Conservation (phyloP, 1,140 invertebrate genomes). For the Drosophila paulistorum region DNA sequence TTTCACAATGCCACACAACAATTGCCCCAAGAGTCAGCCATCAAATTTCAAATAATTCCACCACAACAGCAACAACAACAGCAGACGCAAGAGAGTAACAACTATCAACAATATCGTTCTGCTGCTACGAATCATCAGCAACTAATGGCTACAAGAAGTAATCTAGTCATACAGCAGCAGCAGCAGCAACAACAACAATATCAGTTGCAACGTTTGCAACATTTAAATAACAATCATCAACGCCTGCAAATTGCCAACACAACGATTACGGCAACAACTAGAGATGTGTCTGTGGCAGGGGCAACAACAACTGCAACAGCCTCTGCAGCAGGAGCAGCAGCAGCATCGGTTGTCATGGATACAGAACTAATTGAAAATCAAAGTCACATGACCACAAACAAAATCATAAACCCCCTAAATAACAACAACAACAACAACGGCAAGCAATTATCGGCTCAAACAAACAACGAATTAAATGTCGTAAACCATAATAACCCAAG, state of each 20-base stretch:
- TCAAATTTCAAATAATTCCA: slow-evolving; percentile 83
- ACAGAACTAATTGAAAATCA: slow-evolving; percentile 77
- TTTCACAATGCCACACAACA: slow-evolving; percentile 75
- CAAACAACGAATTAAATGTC: slow-evolving; percentile 77
- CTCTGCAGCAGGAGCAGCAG: slow-evolving; percentile 24
- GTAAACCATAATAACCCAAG: slow-evolving; percentile 75
- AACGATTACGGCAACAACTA: slow-evolving; percentile 77
- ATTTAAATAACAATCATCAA: slow-evolving; percentile 77
- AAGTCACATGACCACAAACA: slow-evolving; percentile 67
- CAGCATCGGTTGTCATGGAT: slow-evolving; percentile 61
- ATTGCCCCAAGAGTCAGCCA: slow-evolving; percentile 73
- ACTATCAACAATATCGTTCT: slow-evolving; percentile 67
- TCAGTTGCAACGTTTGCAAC: slow-evolving; percentile 70
- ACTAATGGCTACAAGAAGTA: slow-evolving; percentile 70
- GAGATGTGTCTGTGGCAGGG: slow-evolving; percentile 49
- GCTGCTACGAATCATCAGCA: slow-evolving; percentile 48
- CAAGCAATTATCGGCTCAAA: slow-evolving; percentile 71
- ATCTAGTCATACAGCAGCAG: slow-evolving; percentile 73
- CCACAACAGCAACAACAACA: slow-evolving; percentile 71
- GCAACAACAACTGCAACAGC: slow-evolving; percentile 28
- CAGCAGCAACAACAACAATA: slow-evolving; percentile 66
- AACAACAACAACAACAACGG: slow-evolving; percentile 38
- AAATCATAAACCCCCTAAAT: slow-evolving; percentile 58
- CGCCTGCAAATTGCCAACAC: slow-evolving; percentile 79
- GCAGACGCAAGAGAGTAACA: slow-evolving; percentile 50